A percentile compares a stretch with the other conserved stretches of the same genome.
Conservation (phyloP, 2,797 vertebrate genomes). For the Alauda arvensis region DNA sequence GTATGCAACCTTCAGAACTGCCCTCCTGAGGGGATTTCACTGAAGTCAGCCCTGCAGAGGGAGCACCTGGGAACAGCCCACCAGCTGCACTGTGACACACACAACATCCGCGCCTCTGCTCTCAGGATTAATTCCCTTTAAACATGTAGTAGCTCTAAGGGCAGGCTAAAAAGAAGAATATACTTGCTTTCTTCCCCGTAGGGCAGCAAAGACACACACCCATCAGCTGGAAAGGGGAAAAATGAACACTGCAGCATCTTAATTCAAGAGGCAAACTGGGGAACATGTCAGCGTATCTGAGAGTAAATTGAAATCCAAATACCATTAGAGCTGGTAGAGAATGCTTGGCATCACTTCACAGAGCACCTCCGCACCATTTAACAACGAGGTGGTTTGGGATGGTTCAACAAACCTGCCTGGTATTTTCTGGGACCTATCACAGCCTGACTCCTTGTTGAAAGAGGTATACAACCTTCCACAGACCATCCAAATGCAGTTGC, state of each 20-base stretch:
- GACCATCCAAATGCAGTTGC: background rate
- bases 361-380: background rate
- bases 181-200: background rate
- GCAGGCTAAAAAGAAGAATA: background rate
- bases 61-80: background rate
- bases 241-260: background rate
- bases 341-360: background rate
- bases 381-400: background rate
- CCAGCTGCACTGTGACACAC: background rate
- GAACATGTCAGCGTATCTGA: accelerated
- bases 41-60: background rate
- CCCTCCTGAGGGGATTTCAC: background rate
- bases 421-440: background rate
- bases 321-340: background rate
- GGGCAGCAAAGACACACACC: background rate
- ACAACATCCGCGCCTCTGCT: background rate
- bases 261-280: background rate
- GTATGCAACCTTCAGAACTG: background rate
- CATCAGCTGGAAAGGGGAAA: background rate
- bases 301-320: background rate
- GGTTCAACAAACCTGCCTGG: background rate
- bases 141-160: background rate
- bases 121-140: background rate
- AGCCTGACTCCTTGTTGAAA: background rate
- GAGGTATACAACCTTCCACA: background rate